Percentiles rank a stretch among this genome's conserved stretches.
Conservation (phyloP, 2,888 invertebrate genomes). For the Lycaena phlaeas region DNA sequence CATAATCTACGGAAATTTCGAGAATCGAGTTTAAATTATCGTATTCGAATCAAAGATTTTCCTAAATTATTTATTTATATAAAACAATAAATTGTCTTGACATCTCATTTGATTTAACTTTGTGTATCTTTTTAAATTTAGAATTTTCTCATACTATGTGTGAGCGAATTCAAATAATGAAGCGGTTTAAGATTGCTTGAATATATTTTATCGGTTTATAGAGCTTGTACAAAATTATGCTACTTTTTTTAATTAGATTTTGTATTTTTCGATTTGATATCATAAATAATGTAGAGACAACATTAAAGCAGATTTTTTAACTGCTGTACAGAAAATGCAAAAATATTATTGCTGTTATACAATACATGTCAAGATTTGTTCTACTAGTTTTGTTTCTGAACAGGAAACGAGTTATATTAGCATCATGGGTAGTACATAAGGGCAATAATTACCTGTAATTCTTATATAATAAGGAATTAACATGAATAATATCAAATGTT, state of each 20-base stretch:
- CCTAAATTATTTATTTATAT: background rate
- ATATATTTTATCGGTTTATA: background rate
- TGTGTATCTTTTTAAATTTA: no score
- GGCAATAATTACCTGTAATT: no score
- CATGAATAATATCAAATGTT: no score
- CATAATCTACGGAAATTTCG: background rate
- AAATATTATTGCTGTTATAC: background rate
- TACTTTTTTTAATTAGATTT: background rate
- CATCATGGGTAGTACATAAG: no score
- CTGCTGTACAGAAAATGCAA: background rate
- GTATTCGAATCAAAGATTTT: background rate
- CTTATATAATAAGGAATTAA: no score
- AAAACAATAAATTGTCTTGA: background rate
- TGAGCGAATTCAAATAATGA: no score
- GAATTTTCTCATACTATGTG: no score
- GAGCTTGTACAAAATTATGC: slow-evolving; percentile 2
- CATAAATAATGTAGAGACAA: background rate
- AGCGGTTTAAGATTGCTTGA: background rate
- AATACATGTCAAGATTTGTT: no score
- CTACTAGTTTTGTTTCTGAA: no score
- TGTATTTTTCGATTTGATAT: background rate
- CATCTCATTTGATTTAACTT: no score
- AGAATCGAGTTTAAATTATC: background rate
- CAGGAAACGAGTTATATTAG: no score
- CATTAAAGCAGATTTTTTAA: background rate